Evolutionary conservation across 2,797 vertebrate species (phyloP).

Genomic region (Diceros bicornis): DNA sequence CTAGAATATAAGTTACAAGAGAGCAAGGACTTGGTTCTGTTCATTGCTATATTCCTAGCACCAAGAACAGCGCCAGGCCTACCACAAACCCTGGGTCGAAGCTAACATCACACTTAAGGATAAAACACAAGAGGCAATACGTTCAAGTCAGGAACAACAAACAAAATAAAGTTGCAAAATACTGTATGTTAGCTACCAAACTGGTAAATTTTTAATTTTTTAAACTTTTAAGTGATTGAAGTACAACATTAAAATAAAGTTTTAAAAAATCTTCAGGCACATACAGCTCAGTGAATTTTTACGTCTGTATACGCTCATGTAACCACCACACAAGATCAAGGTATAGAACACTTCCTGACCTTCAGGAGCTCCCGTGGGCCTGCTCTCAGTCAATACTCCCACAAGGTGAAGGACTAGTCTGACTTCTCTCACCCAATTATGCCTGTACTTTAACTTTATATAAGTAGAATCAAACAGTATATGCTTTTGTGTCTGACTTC

Average conservation of each 20-base stretch:
- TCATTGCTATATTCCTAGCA: constrained; percentile 31
- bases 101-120: neutral
- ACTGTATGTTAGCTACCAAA: neutral
- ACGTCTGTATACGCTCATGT: neutral
- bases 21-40: neutral
- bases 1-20: neutral
- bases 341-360: neutral
- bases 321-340: neutral
- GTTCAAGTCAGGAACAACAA: neutral
- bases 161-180: constrained; percentile 36
- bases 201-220: neutral
- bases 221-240: neutral
- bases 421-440: neutral
- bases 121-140: neutral
- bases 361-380: neutral
- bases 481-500: neutral
- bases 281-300: neutral
- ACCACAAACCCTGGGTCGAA: neutral
- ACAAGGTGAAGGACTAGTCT: neutral
- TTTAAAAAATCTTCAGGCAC: neutral
- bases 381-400: neutral
- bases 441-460: constrained; percentile 2
- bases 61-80: constrained; percentile 56
- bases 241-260: neutral
- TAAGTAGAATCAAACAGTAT: neutral